Percentiles rank a stretch among this genome's conserved stretches.
Evolutionary conservation across 2,888 invertebrate genomes (phyloP).

Genomic region (Thecophora atra): DNA sequence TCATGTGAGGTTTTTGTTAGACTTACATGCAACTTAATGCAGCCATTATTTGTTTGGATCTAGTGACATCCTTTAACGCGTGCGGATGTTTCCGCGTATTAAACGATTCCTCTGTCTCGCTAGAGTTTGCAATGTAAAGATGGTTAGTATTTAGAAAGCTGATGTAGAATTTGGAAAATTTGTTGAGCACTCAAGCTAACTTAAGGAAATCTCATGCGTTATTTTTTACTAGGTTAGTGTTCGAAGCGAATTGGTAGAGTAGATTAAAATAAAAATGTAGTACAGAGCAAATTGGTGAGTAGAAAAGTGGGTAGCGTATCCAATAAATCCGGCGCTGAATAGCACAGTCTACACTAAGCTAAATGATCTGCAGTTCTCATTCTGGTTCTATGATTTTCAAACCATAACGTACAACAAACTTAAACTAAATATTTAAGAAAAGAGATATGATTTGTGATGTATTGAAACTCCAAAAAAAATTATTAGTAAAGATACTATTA

Average conservation of each 20-base stretch:
- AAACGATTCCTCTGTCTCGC: slow-evolving; percentile 27
- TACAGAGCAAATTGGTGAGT: not conserved
- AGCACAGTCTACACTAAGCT: not conserved
- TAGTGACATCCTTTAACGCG: slow-evolving; percentile 28
- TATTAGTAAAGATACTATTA: slow-evolving; percentile 42
- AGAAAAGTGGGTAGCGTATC: not conserved
- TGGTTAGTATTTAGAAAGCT: slow-evolving; percentile 23
- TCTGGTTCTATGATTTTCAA: not conserved
- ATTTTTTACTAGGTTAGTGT: slow-evolving; percentile 15
- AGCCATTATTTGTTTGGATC: slow-evolving; percentile 28
- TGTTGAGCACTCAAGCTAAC: slow-evolving; percentile 1
- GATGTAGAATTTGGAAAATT: slow-evolving; percentile 7
- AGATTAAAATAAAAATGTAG: not conserved
- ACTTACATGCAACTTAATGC: slow-evolving; percentile 30
- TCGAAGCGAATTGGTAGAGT: not conserved
- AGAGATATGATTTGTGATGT: not conserved
- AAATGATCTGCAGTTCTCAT: not conserved
- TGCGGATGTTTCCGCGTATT: slow-evolving; percentile 29
- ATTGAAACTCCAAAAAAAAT: not conserved
- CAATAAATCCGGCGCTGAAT: not conserved
- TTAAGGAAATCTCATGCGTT: slow-evolving; percentile 27
- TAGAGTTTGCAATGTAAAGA: slow-evolving; percentile 24
- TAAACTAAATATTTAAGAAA: not conserved
- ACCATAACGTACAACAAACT: not conserved
- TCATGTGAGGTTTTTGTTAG: slow-evolving; percentile 2